Percentiles rank a stretch among this genome's conserved stretches.
Conservation (phyloP, 2,797 vertebrate species). For the Mus spretus region DNA sequence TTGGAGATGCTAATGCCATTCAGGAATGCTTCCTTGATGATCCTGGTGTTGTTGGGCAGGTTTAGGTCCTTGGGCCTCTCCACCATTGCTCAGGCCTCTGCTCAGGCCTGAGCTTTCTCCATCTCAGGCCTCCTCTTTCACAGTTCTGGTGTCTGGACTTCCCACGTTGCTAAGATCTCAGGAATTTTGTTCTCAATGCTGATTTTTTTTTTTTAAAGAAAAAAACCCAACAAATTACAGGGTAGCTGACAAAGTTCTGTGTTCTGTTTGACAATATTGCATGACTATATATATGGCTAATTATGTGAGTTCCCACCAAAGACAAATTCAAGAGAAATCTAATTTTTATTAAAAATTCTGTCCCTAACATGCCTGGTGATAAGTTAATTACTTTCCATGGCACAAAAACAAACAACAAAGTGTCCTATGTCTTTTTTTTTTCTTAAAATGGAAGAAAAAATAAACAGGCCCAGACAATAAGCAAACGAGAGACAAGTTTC, state of each 20-base stretch:
- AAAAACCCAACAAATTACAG: neutral
- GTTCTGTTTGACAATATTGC: neutral
- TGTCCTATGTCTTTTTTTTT: neutral
- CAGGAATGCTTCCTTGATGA: slow-evolving; percentile 98
- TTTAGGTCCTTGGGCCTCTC: slow-evolving; percentile 97
- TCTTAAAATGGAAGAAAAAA: neutral
- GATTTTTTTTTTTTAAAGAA: neutral
- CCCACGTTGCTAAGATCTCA: neutral
- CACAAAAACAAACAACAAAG: neutral
- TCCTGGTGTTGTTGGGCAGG: slow-evolving; percentile 95
- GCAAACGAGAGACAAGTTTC: neutral
- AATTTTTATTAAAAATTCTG: neutral
- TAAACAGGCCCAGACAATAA: neutral
- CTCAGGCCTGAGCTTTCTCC: neutral
- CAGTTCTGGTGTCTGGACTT: neutral
- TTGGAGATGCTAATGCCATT: slow-evolving; percentile 98
- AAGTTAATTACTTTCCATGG: neutral
- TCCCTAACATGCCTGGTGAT: neutral
- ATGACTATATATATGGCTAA: neutral
- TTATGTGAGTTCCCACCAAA: neutral
- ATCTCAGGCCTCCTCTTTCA: neutral
- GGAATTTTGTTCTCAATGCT: neutral
- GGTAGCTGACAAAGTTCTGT: neutral
- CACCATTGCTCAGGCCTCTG: slow-evolving; percentile 89
- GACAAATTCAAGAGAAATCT: neutral